Evolutionary conservation across 2,113 vertebrate genomes (phyloP).

Genomic region (Boleophthalmus pectinirostris): DNA sequence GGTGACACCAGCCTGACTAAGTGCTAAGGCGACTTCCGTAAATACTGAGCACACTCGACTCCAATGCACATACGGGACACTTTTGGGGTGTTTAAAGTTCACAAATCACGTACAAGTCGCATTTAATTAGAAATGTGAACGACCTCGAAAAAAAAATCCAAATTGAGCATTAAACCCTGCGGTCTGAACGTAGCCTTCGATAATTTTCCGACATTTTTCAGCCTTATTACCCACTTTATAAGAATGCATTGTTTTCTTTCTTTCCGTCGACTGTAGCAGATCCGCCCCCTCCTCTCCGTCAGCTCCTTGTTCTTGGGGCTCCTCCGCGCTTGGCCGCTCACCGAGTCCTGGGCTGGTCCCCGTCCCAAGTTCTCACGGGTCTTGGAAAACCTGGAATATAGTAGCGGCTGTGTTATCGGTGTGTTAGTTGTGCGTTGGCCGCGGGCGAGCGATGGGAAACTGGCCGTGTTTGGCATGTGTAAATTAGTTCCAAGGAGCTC

Average conservation of each 20-base stretch:
- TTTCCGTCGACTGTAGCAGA: slow-evolving; percentile 15
- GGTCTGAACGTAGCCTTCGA: too few relatives aligned
- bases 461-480: background rate
- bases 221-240: background rate
- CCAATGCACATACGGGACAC: too few relatives aligned
- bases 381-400: slow-evolving; percentile 9
- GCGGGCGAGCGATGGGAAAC: background rate
- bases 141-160: too few relatives aligned
- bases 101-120: too few relatives aligned
- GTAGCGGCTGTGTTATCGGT: background rate
- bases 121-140: too few relatives aligned
- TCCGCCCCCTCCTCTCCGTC: slow-evolving; percentile 19
- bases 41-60: too few relatives aligned
- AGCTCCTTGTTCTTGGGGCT: slow-evolving; percentile 12
- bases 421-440: too few relatives aligned
- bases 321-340: slow-evolving; percentile 55
- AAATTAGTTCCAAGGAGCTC: background rate
- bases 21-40: too few relatives aligned
- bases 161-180: too few relatives aligned
- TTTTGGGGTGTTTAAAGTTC: too few relatives aligned
- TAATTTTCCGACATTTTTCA: too few relatives aligned
- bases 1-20: too few relatives aligned
- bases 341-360: background rate
- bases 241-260: slow-evolving; percentile 15
- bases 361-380: background rate